Evolutionary conservation across 2,113 vertebrate species (phyloP), one percentile per base, ranked within the genome.

Genomic region (Erpornis zantholeuca): DNA sequence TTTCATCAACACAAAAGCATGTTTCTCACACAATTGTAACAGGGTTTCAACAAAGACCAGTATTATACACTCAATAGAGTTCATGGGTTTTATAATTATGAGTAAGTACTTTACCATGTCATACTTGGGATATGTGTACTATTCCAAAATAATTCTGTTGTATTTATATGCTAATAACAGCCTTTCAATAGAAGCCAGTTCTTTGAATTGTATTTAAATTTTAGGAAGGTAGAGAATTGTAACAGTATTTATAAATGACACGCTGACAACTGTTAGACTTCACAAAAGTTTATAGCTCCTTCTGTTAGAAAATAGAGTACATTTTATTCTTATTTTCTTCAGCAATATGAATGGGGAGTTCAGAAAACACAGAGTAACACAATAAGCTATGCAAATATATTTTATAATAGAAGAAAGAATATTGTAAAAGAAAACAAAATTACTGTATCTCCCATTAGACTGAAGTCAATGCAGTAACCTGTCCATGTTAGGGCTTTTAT

Each of bases 381-480:
- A 98, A 97, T 97, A 95, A 96, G 63, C 44, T 95, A 97, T 97
- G 97, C 92, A 98, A 98, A 98, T 98, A 86, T 88, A 73, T 95
- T 77, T 94, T 96, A 94, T 92, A 97, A 92, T 64, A 97, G 88
- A 92, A 93, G 90, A 97, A 94, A 97, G 94, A 95, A 86, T 96
- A 96, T 96, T 98, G 98, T 96, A 98, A 97, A 98, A 97, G 97
- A 98, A 98, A 99, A 98, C 94, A 95, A 98, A 98, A 98, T 97
- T 90, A 98, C 90, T 98, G 96, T 94, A 95, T 97, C 96, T 97
- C 96, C 93, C 81, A 95, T 96, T 97, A 96, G 78, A 94, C 76
- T 86, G 82, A 96, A 98, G 92, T 97, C 95, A 97, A 93, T 96
- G 94, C 71, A 94, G 63, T 82, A 96, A 91, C 90, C 84, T 98